Conservation (phyloP, 2,113 vertebrate genomes). For the Oncorhynchus gorbuscha region DNA sequence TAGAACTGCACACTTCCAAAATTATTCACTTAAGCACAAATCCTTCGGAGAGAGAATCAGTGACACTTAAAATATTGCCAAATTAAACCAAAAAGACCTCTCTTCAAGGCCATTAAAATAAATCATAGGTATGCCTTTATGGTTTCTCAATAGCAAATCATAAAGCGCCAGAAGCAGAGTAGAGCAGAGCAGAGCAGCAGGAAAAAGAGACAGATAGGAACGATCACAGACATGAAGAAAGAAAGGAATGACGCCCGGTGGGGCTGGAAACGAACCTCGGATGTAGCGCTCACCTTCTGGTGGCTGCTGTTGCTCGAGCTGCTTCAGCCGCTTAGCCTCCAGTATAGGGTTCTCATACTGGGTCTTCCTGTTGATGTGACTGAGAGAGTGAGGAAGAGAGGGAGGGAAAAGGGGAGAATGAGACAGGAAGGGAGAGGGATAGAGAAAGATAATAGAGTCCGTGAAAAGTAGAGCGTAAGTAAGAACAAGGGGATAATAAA, state of each 20-base stretch:
- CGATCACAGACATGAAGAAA: constrained; percentile 42
- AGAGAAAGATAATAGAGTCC: neutral
- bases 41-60: neutral
- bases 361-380: constrained; percentile 99
- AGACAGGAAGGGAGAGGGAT: constrained; percentile 22
- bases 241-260: constrained; percentile 64
- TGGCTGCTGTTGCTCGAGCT: constrained; percentile 88
- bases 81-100: constrained; percentile 37
- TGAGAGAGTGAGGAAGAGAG: constrained; percentile 57
- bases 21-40: neutral
- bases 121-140: constrained; percentile 71
- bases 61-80: constrained; percentile 31
- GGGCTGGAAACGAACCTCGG: constrained; percentile 69
- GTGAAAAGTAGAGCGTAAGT: constrained; percentile 4
- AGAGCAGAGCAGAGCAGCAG: constrained; percentile 32
- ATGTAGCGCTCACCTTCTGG: constrained; percentile 88
- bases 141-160: constrained; percentile 64
- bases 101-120: constrained; percentile 39
- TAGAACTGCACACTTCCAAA: neutral
- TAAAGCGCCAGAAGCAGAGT: constrained; percentile 51
- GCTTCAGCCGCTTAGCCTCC: constrained; percentile 95
- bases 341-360: constrained; percentile 97
- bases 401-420: neutral
- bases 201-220: neutral
- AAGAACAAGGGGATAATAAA: neutral